These are phyloP conservation scores for Protomyctophum bolini DNA, from an alignment of 2,113 vertebrate genomes.

Conservation along the genomic window DNA sequence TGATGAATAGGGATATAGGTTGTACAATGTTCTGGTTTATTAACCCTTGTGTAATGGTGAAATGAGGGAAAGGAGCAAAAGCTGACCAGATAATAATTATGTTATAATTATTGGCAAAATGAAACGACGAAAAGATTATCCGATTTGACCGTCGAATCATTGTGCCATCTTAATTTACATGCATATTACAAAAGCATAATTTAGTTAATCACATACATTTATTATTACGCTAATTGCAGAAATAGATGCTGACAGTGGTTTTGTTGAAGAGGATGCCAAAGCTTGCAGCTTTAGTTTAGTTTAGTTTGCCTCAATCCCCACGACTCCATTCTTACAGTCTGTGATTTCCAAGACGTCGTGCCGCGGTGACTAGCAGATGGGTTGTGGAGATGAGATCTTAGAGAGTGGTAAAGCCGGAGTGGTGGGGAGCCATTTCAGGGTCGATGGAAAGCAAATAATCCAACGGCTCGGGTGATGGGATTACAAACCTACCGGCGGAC, in stretches of 20 bases:
- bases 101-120: no score
- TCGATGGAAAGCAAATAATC: conserved; percentile 68
- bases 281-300: background rate
- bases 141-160: no score
- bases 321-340: conserved; percentile 16
- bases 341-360: conserved; percentile 47
- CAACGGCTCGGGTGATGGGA: conserved; percentile 67
- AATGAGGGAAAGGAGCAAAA: no score
- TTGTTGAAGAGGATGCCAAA: background rate
- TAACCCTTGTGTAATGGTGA: no score
- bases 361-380: conserved; percentile 61
- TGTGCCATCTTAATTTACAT: no score
- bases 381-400: conserved; percentile 66
- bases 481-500: conserved; percentile 72
- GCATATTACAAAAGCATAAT: no score
- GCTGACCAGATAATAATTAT: no score
- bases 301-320: conserved; percentile 10
- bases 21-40: no score
- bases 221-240: background rate
- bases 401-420: conserved; percentile 64
- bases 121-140: no score
- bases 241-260: background rate
- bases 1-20: no score
- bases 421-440: conserved; percentile 67
- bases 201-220: no score